Conservation (phyloP, 2,113 vertebrate species). For the Pycnonotus jocosus region DNA sequence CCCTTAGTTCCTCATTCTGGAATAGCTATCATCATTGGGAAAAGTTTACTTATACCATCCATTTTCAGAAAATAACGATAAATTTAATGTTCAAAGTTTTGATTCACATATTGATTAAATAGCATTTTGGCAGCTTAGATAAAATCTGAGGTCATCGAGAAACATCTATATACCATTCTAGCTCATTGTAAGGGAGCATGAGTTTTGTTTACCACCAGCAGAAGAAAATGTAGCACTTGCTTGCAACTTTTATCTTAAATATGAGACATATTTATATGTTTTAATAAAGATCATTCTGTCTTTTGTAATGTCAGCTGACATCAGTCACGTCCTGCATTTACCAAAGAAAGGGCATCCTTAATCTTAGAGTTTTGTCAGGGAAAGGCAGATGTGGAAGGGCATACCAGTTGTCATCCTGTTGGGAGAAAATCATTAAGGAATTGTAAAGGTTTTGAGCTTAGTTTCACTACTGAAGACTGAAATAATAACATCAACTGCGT, state of each 20-base stretch:
- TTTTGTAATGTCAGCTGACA: background rate
- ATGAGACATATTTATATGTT: background rate
- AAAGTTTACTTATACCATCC: background rate
- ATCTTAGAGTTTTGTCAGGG: background rate
- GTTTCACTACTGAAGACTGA: background rate
- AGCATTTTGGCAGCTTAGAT: background rate
- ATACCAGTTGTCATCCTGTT: background rate
- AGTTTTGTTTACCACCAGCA: background rate
- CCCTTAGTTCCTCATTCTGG: background rate
- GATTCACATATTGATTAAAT: background rate
- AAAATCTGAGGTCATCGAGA: background rate
- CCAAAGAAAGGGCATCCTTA: background rate
- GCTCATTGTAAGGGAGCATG: rapidly evolving
- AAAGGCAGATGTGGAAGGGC: background rate
- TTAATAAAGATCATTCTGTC: background rate
- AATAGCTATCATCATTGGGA: background rate
- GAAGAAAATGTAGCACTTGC: background rate
- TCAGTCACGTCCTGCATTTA: background rate
- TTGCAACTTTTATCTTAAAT: background rate
- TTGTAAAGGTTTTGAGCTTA: background rate
- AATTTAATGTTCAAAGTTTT: background rate
- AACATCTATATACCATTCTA: rapidly evolving
- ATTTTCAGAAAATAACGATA: background rate
- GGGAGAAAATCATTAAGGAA: background rate
- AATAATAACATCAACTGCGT: background rate